Evolutionary conservation across 2,888 invertebrate species (phyloP).

Genomic region (Athalia circularis): DNA sequence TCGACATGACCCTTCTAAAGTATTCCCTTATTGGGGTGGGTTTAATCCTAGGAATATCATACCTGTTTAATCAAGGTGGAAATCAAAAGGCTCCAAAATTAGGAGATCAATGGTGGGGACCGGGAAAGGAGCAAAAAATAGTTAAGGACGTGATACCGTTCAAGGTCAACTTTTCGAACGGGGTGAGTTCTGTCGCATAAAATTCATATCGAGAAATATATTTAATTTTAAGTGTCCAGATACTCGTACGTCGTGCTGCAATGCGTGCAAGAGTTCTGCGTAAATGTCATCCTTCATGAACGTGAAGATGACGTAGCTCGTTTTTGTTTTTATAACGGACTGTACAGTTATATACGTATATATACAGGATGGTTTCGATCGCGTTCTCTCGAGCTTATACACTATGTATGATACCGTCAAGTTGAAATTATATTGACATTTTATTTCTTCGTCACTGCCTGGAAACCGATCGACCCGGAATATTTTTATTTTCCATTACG

Average conservation of each 20-base stretch:
- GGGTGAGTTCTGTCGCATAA: slow-evolving; percentile 72
- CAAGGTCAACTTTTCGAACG: slow-evolving; percentile 77
- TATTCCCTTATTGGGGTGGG: slow-evolving; percentile 23
- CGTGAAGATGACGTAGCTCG: neutral
- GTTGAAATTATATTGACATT: no score
- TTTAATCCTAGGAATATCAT: slow-evolving; percentile 36
- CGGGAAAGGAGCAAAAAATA: slow-evolving; percentile 69
- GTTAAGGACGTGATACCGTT: slow-evolving; percentile 77
- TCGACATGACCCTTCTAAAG: slow-evolving; percentile 38
- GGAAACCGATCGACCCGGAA: no score
- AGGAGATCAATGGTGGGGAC: slow-evolving; percentile 79
- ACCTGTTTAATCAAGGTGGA: slow-evolving; percentile 31
- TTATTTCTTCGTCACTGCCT: no score
- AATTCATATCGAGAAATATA: no score
- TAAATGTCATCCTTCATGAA: neutral
- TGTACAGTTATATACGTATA: neutral
- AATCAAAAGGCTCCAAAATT: slow-evolving; percentile 45
- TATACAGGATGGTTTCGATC: neutral
- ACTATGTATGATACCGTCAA: no score
- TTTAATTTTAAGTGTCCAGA: neutral
- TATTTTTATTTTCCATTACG: no score
- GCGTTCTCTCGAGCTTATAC: neutral
- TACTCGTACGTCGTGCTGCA: neutral
- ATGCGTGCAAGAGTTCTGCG: neutral
- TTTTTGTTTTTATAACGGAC: neutral